Conservation (phyloP, 2,888 invertebrate species). For the Aleiodes alternator region DNA sequence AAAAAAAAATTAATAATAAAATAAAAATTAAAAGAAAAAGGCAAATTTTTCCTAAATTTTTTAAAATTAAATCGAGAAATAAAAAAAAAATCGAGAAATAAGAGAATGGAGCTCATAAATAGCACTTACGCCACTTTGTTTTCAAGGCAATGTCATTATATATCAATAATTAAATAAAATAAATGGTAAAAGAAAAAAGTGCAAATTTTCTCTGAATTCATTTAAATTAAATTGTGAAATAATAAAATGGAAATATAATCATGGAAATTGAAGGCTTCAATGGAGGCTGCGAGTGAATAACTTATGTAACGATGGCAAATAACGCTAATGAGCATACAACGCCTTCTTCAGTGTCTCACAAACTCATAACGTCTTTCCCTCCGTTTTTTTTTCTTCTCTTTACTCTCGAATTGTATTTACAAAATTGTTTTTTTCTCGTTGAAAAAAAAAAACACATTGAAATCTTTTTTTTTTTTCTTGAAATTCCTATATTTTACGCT, state of each 20-base stretch:
- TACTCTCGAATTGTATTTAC: conserved; percentile 35
- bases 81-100: too few relatives aligned
- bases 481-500: too few relatives aligned
- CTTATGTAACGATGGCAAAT: conserved; percentile 74
- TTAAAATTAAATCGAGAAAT: too few relatives aligned
- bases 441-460: neutral
- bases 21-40: too few relatives aligned
- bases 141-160: too few relatives aligned
- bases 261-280: conserved; percentile 39
- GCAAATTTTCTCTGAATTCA: neutral
- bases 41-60: too few relatives aligned
- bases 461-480: too few relatives aligned
- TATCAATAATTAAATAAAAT: too few relatives aligned
- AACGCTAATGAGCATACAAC: conserved; percentile 74
- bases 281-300: conserved; percentile 54
- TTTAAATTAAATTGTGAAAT: conserved; percentile 43
- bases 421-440: conserved; percentile 22
- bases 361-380: conserved; percentile 44
- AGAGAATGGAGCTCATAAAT: too few relatives aligned
- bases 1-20: too few relatives aligned
- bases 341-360: conserved; percentile 57
- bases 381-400: conserved; percentile 18
- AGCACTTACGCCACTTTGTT: too few relatives aligned
- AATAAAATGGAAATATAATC: conserved; percentile 47
- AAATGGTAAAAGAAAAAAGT: too few relatives aligned